Evolutionary conservation across 2,888 invertebrate genomes (phyloP), one percentile per base, ranked within the genome.

Genomic region (Onthophagus sagittarius): DNA sequence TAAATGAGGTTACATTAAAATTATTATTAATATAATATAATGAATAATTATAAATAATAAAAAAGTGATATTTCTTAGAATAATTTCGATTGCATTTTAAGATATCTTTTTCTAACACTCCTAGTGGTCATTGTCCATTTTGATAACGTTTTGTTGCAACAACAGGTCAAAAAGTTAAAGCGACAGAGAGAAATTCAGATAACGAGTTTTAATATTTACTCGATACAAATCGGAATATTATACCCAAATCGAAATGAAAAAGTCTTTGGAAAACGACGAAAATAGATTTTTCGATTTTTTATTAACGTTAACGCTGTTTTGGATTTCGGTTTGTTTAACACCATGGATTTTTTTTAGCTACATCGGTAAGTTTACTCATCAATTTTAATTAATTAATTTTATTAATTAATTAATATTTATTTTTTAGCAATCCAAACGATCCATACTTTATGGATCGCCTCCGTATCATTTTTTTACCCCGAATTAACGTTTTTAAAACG

Each of bases 401-500:
- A 9, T 53, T 53, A 53, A 9, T 53, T 53, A 53, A 53, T 53
- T 53, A 9, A 53, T 53, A 23, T 2, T 23, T 23, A 3, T 64
- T 63, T 73, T 75, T 63, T 53, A 76, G 72, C 62, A 2, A 53
- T 76, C 9, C 69, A 70, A 62, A 7, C 63, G 3, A 63, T 71
- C 15, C 71, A 75, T 33, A 63, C 64, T 7, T 33, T 83, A 76
- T 86, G 85, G 85, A 76, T 83, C 14, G 79, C 79, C 63, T 75
- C 78, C 39, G 77, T 85, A 9, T 83, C 83, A 0, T 76, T 82
- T 13, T 76, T 84, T 3, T 81, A 85, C 77, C 83, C 84, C 3
- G 83, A 85, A 69, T 79, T 85, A 64, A 83, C 85, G 76, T 85
- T 85, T 76, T 77, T 86, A 32, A 80, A 81, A 73, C 81, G 81